These are phyloP conservation scores for Stratiolaelaps scimitus DNA, from an alignment of 1,140 invertebrate genomes.

Conservation along the genomic window DNA sequence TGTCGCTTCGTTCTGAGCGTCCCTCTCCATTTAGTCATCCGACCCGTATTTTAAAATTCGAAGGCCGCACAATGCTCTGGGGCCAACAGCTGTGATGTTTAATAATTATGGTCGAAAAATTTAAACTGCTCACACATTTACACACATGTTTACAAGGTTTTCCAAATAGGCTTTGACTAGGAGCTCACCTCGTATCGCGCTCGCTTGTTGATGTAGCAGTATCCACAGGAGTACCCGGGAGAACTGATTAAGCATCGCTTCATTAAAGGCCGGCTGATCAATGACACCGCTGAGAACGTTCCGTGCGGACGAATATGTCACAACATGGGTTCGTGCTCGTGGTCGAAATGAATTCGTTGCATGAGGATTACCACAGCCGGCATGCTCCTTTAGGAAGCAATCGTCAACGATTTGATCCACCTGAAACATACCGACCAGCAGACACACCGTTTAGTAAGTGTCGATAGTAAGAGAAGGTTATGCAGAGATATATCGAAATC, in stretches of 20 bases:
- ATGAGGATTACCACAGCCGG: constrained; percentile 31
- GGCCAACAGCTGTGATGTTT: no score
- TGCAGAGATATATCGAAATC: no score
- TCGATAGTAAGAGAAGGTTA: no score
- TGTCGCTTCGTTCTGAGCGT: no score
- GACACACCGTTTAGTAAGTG: no score
- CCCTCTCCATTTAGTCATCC: no score
- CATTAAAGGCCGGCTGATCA: constrained; percentile 42
- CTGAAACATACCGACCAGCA: constrained; percentile 33
- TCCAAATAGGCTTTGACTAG: constrained; percentile 33
- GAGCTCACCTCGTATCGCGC: constrained; percentile 42
- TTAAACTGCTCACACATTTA: neutral
- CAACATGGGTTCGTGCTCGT: constrained; percentile 38
- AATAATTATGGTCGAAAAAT: no score
- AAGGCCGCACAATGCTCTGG: no score
- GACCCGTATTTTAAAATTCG: no score
- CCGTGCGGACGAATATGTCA: constrained; percentile 44
- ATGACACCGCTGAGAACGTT: constrained; percentile 46
- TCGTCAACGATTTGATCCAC: constrained; percentile 45
- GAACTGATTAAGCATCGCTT: constrained; percentile 40
- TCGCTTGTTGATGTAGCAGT: constrained; percentile 42
- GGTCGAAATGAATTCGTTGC: constrained; percentile 41
- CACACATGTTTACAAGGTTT: constrained; percentile 2
- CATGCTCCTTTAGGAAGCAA: constrained; percentile 39
- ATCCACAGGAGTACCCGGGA: constrained; percentile 43